Conservation (phyloP, 2,113 vertebrate genomes). For the Rhineura floridana region DNA sequence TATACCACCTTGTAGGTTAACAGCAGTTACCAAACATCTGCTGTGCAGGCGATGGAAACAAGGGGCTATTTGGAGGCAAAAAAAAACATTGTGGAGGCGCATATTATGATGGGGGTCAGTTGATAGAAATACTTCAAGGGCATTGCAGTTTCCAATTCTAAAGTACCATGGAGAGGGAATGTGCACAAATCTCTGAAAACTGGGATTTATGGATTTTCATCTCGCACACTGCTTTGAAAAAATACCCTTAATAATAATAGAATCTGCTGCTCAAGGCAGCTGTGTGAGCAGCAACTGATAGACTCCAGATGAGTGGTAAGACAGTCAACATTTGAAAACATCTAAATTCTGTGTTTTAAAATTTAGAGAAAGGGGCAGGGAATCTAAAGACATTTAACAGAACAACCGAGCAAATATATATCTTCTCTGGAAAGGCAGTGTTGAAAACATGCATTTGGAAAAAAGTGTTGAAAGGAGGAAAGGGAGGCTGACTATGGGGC, state of each 20-base stretch:
- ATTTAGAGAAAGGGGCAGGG: neutral
- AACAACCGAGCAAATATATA: neutral
- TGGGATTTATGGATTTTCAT: constrained; percentile 21
- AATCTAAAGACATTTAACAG: constrained; percentile 23
- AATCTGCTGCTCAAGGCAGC: constrained; percentile 26
- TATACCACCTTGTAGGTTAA: neutral
- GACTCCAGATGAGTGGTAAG: constrained; percentile 42
- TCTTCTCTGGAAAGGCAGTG: neutral
- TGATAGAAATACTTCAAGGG: constrained; percentile 11
- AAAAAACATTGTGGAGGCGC: neutral
- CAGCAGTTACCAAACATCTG: neutral
- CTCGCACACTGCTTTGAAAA: constrained; percentile 35
- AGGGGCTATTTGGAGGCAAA: neutral
- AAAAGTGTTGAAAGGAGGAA: neutral
- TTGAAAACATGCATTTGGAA: neutral
- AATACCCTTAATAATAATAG: neutral
- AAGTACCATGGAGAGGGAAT: neutral
- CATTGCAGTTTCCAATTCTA: neutral
- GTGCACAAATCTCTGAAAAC: neutral
- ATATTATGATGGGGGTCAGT: neutral
- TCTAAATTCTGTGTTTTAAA: constrained; percentile 26
- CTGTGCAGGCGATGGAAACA: constrained; percentile 11
- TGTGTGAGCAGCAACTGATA: constrained; percentile 16
- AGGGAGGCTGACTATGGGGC: neutral
- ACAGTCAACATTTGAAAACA: neutral